Evolutionary conservation across 2,797 vertebrate species (phyloP).

Genomic region (Myotis myotis): DNA sequence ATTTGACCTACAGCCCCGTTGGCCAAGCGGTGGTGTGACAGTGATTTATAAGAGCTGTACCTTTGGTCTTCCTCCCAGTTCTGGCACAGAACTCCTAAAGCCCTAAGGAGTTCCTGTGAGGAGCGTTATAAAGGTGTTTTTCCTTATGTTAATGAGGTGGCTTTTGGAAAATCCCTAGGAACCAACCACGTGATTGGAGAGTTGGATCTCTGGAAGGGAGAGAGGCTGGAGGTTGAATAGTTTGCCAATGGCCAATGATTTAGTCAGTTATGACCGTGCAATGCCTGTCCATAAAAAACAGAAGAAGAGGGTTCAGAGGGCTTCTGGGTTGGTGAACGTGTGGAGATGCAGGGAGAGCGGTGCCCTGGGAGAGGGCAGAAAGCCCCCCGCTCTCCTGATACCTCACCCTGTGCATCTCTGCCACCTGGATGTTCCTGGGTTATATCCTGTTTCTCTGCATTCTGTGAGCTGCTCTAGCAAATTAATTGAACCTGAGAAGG

Average conservation of each 20-base stretch:
- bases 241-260: background rate
- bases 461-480: background rate
- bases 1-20: background rate
- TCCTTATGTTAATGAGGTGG: background rate
- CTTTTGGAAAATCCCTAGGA: background rate
- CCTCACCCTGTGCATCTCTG: background rate
- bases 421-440: background rate
- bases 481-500: background rate
- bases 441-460: background rate
- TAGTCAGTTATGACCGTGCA: background rate
- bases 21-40: background rate
- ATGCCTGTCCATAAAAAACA: background rate
- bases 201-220: background rate
- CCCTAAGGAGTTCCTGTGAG: background rate
- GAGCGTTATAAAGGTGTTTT: background rate
- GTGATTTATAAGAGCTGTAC: background rate
- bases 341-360: background rate
- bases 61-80: background rate
- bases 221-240: background rate
- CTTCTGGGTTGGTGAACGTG: background rate
- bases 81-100: background rate
- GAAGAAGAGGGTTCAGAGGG: background rate
- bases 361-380: too few species aligned
- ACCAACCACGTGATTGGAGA: background rate
- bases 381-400: background rate